phyloP scores from a whole-genome alignment of 2,888 invertebrate species.

The Pammene aurita region DNA sequence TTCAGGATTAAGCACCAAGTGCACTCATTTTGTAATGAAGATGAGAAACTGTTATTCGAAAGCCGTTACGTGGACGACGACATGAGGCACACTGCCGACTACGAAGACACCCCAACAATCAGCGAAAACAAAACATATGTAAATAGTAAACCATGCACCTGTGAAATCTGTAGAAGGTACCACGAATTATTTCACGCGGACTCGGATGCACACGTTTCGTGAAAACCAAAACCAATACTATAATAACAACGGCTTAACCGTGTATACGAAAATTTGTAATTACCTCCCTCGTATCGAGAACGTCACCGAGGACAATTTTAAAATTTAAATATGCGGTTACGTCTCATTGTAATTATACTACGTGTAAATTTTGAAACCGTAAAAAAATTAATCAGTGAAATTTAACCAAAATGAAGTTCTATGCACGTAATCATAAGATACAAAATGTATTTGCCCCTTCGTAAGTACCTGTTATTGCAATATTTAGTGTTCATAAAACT shows the following conservation, averaged over 20 bases:
- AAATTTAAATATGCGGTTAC: too few species aligned
- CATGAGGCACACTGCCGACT: constrained; percentile 30
- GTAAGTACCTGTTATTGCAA: constrained; percentile 45
- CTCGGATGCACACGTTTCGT: background rate
- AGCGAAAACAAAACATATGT: constrained; percentile 41
- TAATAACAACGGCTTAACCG: too few species aligned
- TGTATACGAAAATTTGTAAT: too few species aligned
- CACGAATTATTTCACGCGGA: constrained; percentile 68
- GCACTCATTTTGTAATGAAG: constrained; percentile 42
- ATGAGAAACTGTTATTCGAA: constrained; percentile 61
- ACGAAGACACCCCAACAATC: constrained; percentile 20
- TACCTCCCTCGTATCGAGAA: too few species aligned
- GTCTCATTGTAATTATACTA: too few species aligned
- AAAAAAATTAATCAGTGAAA: too few species aligned
- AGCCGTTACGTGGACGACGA: constrained; percentile 67
- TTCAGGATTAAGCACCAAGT: constrained; percentile 43
- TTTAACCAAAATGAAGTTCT: constrained; percentile 1
- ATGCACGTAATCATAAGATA: constrained; percentile 8
- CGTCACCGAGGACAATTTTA: too few species aligned
- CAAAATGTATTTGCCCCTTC: constrained; percentile 8
- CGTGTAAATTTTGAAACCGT: too few species aligned
- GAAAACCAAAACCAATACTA: background rate
- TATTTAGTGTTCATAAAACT: constrained; percentile 47
- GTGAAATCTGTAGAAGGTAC: constrained; percentile 73
- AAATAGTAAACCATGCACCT: constrained; percentile 60